These are phyloP conservation scores for Decapterus maruadsi DNA, from an alignment of 2,797 vertebrate species.

Conservation along the genomic window DNA sequence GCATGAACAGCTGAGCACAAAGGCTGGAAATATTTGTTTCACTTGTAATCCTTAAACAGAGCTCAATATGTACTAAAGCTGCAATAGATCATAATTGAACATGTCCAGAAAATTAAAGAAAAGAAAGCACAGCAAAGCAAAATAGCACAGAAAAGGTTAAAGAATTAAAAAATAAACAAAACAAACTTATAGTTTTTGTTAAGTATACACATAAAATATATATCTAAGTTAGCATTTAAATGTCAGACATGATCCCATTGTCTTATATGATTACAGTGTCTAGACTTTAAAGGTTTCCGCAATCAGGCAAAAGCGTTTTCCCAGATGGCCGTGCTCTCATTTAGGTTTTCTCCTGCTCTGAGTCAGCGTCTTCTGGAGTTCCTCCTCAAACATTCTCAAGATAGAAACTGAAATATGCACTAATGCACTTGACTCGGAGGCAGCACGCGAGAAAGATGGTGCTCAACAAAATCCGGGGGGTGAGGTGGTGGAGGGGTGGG, in stretches of 20 bases:
- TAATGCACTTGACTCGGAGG: neutral
- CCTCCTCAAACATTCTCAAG: constrained; percentile 36
- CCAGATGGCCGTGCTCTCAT: constrained; percentile 13
- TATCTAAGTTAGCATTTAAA: constrained; percentile 4
- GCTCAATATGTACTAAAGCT: neutral
- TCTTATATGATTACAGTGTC: constrained; percentile 21
- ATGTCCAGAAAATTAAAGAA: neutral
- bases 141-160: neutral
- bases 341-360: constrained; percentile 33
- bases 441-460: neutral
- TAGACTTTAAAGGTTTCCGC: constrained; percentile 33
- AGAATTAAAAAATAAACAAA: neutral
- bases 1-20: constrained; percentile 1
- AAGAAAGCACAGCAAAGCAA: neutral
- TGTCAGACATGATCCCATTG: constrained; percentile 12
- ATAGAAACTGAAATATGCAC: constrained; percentile 31
- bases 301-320: constrained; percentile 23
- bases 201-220: neutral
- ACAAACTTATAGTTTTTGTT: neutral
- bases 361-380: constrained; percentile 51
- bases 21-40: neutral
- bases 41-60: neutral
- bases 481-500: too few species aligned
- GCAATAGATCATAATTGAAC: neutral
- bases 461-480: constrained; percentile 7